phyloP scores from a whole-genome alignment of 2,888 invertebrate species.

The Automeris io region DNA sequence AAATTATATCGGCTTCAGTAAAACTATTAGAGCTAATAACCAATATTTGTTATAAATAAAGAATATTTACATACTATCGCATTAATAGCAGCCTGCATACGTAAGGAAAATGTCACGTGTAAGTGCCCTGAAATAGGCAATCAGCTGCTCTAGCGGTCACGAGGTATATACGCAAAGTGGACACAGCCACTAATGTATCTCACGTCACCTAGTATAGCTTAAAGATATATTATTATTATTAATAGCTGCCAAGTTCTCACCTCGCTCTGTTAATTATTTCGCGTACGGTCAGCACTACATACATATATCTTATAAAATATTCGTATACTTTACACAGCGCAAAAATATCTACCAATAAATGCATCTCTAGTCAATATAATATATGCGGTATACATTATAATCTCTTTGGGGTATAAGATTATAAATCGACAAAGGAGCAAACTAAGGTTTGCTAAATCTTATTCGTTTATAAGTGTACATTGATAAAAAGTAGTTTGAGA shows the following conservation, averaged over 20 bases:
- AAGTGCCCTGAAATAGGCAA: too few species aligned
- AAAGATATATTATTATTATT: too few species aligned
- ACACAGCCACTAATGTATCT: too few species aligned
- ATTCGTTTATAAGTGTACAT: slow-evolving; percentile 28
- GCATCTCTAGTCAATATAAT: slow-evolving; percentile 35
- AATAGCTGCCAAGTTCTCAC: not conserved
- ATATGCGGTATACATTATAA: slow-evolving; percentile 46
- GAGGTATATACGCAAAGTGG: too few species aligned
- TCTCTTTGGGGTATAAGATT: slow-evolving; percentile 68
- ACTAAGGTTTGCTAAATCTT: slow-evolving; percentile 47
- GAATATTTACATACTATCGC: too few species aligned
- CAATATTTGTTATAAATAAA: too few species aligned
- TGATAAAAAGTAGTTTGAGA: slow-evolving; percentile 32
- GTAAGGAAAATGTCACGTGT: too few species aligned
- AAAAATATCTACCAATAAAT: slow-evolving; percentile 52
- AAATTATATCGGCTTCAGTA: too few species aligned
- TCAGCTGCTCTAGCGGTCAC: too few species aligned
- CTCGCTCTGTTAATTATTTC: slow-evolving; percentile 18
- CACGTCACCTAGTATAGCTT: too few species aligned
- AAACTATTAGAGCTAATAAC: too few species aligned
- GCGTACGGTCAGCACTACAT: slow-evolving; percentile 43
- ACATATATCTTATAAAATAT: slow-evolving; percentile 43
- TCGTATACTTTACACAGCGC: slow-evolving; percentile 73
- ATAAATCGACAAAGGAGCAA: slow-evolving; percentile 42
- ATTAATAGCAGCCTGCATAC: too few species aligned